Conservation (phyloP, 1,140 invertebrate genomes). For the Drosophila melanica region DNA sequence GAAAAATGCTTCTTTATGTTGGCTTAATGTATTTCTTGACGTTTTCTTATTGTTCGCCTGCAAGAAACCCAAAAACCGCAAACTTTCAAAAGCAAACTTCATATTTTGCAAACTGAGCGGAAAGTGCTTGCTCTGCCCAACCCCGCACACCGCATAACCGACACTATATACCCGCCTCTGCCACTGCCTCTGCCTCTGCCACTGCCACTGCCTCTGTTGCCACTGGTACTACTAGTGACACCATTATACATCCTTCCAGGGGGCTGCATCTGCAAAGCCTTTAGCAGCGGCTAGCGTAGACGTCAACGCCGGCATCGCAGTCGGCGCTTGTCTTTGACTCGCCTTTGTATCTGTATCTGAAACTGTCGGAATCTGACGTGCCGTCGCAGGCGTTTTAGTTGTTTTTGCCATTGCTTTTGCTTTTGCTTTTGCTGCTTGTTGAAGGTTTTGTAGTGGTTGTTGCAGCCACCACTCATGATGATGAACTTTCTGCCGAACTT, state of each 20-base stretch:
- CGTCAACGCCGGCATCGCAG: slow-evolving; percentile 8
- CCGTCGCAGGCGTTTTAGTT: slow-evolving; percentile 38
- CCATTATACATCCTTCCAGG: slow-evolving; percentile 41
- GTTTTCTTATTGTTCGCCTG: slow-evolving; percentile 63
- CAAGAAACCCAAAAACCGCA: slow-evolving; percentile 66
- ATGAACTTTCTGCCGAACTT: slow-evolving; percentile 64
- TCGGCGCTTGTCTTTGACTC: slow-evolving; percentile 21
- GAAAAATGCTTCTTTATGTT: slow-evolving; percentile 64
- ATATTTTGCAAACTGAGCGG: slow-evolving; percentile 70
- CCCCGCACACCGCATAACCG: slow-evolving; percentile 17
- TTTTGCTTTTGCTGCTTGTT: slow-evolving; percentile 27
- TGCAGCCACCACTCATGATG: slow-evolving; percentile 54
- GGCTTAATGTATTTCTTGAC: slow-evolving; percentile 67
- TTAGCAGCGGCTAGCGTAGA: background rate
- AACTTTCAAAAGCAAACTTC: slow-evolving; percentile 69
- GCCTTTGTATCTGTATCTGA: slow-evolving; percentile 47
- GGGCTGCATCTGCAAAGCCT: slow-evolving; percentile 22
- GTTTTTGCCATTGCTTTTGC: slow-evolving; percentile 8
- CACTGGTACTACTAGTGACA: slow-evolving; percentile 44
- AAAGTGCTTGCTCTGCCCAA: slow-evolving; percentile 38
- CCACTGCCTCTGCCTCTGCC: background rate
- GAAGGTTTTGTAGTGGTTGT: slow-evolving; percentile 46
- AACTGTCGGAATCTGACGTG: slow-evolving; percentile 48
- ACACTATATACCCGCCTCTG: slow-evolving; percentile 17
- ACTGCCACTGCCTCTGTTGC: background rate